Percentiles rank a stretch among this genome's conserved stretches.
phyloP scores from a whole-genome alignment of 2,113 vertebrate genomes.

The Aythya baeri region DNA sequence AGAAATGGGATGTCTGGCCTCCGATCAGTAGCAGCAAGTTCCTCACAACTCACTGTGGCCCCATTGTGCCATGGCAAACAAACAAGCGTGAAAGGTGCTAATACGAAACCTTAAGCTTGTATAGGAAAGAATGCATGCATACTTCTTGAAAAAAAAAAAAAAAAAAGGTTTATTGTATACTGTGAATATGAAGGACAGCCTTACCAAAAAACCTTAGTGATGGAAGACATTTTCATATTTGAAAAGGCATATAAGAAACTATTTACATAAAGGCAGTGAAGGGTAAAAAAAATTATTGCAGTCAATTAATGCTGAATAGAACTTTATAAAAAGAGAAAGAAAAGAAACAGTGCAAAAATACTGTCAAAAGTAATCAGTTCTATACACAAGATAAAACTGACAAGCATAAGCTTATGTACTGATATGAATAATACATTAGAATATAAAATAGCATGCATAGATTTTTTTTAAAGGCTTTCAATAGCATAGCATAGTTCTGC shows the following conservation, averaged over 20 bases:
- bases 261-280: slow-evolving; percentile 84
- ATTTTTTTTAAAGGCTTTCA: slow-evolving; percentile 74
- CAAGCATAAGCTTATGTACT: slow-evolving; percentile 85
- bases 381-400: slow-evolving; percentile 79
- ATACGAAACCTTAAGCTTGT: background rate
- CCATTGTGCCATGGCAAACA: background rate
- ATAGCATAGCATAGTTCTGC: slow-evolving; percentile 33
- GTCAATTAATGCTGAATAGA: slow-evolving; percentile 72
- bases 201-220: slow-evolving; percentile 77
- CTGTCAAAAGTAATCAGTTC: slow-evolving; percentile 83
- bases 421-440: slow-evolving; percentile 83
- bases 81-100: background rate
- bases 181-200: slow-evolving; percentile 76
- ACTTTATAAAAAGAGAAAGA: slow-evolving; percentile 81
- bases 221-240: slow-evolving; percentile 74
- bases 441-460: slow-evolving; percentile 90
- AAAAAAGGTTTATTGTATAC: slow-evolving; percentile 91
- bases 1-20: background rate
- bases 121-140: background rate
- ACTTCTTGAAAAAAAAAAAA: slow-evolving; percentile 41
- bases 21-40: background rate
- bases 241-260: slow-evolving; percentile 85
- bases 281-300: slow-evolving; percentile 68
- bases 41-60: background rate
- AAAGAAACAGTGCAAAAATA: slow-evolving; percentile 88